Evolutionary conservation across 2,888 invertebrate species (phyloP).

Genomic region (Plusia festucae): DNA sequence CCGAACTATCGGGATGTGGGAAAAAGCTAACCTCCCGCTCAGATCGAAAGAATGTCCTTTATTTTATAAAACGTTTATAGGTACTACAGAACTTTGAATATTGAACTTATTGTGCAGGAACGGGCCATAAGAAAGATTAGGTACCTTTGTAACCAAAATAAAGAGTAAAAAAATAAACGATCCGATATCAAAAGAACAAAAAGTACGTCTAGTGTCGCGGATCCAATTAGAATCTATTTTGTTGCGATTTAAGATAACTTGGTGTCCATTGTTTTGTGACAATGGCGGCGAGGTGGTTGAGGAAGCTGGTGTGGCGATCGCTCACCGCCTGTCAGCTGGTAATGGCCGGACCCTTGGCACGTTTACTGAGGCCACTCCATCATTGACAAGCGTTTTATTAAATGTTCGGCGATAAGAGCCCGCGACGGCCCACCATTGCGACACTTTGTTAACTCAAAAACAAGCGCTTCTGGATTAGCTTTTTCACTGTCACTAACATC

Average conservation of each 20-base stretch:
- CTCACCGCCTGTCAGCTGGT: conserved; percentile 85
- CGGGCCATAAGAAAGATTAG: not conserved
- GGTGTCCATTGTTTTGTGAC: conserved; percentile 84
- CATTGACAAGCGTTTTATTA: conserved; percentile 81
- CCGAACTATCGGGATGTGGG: not conserved
- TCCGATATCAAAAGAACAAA: conserved; percentile 68
- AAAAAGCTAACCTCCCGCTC: not conserved
- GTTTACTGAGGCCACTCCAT: conserved; percentile 77
- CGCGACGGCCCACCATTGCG: conserved; percentile 70
- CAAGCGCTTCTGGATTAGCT: conserved; percentile 66
- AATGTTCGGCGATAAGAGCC: conserved; percentile 75
- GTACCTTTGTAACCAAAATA: conserved; percentile 10
- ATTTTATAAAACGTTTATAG: not conserved
- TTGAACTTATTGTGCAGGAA: not conserved
- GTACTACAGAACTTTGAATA: not conserved
- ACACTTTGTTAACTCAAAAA: conserved; percentile 77
- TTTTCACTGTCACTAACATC: conserved; percentile 61
- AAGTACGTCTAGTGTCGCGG: conserved; percentile 74
- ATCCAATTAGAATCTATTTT: conserved; percentile 87
- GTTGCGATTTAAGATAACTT: conserved; percentile 85
- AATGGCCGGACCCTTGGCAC: conserved; percentile 78
- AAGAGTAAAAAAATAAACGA: conserved; percentile 59
- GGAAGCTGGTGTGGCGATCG: conserved; percentile 78
- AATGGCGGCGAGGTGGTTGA: conserved; percentile 76
- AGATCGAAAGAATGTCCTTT: not conserved